A percentile compares a stretch with the other conserved stretches of the same genome.
Evolutionary conservation across 92 coral and sea anemone genomes (phyloP).

Genomic region (Blastomussa wellsi): DNA sequence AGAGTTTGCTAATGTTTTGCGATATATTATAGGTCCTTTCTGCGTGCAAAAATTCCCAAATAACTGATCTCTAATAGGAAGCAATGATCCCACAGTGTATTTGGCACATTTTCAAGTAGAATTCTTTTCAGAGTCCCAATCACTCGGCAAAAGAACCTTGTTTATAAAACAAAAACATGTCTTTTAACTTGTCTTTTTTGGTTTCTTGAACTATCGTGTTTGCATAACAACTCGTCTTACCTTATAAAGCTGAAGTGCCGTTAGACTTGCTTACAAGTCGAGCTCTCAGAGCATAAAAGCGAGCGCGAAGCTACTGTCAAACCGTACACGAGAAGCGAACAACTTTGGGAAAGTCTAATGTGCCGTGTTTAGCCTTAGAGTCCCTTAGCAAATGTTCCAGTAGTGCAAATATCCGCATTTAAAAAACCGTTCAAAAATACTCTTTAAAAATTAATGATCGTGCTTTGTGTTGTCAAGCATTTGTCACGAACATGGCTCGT

Average conservation of each 20-base stretch:
- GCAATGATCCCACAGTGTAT: neutral
- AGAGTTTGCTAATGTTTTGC: too few species aligned
- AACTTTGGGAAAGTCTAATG: too few species aligned
- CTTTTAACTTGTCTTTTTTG: neutral
- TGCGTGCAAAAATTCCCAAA: neutral
- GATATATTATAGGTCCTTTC: neutral
- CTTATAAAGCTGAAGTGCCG: too few species aligned
- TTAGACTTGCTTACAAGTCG: too few species aligned
- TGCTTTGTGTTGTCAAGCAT: neutral
- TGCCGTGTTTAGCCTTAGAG: neutral
- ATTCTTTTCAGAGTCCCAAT: neutral
- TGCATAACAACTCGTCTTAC: neutral
- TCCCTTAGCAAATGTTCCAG: neutral
- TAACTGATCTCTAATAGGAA: neutral
- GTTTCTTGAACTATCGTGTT: neutral
- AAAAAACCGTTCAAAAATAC: neutral
- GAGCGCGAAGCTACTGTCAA: too few species aligned
- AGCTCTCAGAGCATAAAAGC: too few species aligned
- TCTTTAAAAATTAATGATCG: slow-evolving; percentile 14
- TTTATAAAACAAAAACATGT: neutral
- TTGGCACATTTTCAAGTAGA: neutral
- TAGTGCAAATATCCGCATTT: neutral
- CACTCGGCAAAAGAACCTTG: neutral
- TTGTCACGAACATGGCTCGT: neutral
- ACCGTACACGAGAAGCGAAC: too few species aligned